Evolutionary conservation across 1,140 invertebrate species (phyloP), one percentile per base, ranked within the genome.

Genomic region (Euschistus heros): DNA sequence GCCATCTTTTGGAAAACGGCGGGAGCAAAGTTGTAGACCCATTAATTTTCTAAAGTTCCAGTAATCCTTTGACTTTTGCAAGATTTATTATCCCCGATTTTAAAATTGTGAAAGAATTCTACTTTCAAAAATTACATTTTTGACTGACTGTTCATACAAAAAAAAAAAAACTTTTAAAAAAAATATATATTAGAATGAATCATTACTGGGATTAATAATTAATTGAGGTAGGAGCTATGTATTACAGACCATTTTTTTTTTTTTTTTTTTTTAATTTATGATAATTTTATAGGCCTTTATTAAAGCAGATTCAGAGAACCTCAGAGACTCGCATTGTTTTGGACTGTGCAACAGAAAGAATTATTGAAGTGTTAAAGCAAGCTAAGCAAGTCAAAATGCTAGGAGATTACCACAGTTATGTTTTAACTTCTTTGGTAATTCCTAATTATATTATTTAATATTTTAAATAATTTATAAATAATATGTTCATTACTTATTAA

Each of bases 321-420:
- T 80, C 82, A 0, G 85, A 89, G 70, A 83, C 80, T 22, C 84
- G 87, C 70, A 82, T 97, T 15, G 79, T 96, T 10, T 71, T 97
- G 3, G 91, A 95, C 69, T 91, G 91, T 68, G 74, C 80, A 0
- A 77, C 82, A 0, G 80, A 87, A 7, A 83, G 83, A 66, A 77
- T 92, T 0, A 70, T 83, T 0, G 72, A 79, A 0, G 80, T 92
- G 63, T 76, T 94, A 33, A 79, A 81, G 44, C 87, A 93, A 74
- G 90, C 90, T 0, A 82, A 84, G 70, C 86, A 92, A 74, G 82
- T 93, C 4, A 88, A 88, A 70, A 82, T 93, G 74, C 78, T 92
- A 69, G 84, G 84, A 52, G 88, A 90, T 72, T 88, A 89, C 57
- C 77, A 79, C 37, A 79, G 75, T 63, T 84, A 81, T 67, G 74